Conservation (phyloP, 1,140 invertebrate species). For the Drosophila ficusphila region DNA sequence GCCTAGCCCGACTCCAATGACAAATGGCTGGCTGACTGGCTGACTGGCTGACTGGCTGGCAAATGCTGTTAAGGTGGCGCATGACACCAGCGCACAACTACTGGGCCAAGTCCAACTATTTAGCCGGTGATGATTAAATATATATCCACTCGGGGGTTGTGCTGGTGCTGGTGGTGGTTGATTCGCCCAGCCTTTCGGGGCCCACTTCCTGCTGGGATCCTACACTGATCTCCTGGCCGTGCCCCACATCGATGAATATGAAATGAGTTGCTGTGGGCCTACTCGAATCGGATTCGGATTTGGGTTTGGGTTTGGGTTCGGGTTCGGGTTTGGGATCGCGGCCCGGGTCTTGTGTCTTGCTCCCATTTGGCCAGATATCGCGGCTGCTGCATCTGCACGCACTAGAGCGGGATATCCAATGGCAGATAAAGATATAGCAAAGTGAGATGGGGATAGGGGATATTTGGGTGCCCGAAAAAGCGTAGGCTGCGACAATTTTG, state of each 20-base stretch:
- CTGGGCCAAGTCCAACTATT: slow-evolving; percentile 66
- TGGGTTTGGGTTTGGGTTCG: neutral
- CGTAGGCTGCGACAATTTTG: slow-evolving; percentile 78
- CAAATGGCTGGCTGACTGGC: slow-evolving; percentile 53
- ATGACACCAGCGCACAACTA: slow-evolving; percentile 67
- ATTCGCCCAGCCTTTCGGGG: neutral
- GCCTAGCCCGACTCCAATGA: slow-evolving; percentile 40
- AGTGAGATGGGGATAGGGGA: slow-evolving; percentile 34
- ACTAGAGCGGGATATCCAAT: slow-evolving; percentile 14
- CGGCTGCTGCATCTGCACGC: slow-evolving; percentile 62
- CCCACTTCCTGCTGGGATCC: slow-evolving; percentile 42
- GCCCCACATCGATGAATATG: slow-evolving; percentile 78
- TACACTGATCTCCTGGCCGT: slow-evolving; percentile 46
- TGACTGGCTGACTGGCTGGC: slow-evolving; percentile 58
- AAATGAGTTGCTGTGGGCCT: slow-evolving; percentile 70
- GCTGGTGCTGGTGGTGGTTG: slow-evolving; percentile 2
- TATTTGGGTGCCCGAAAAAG: slow-evolving; percentile 35
- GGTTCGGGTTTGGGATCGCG: neutral
- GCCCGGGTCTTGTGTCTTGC: slow-evolving; percentile 59
- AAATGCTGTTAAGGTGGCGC: slow-evolving; percentile 81
- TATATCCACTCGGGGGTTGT: slow-evolving; percentile 34
- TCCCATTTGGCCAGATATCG: slow-evolving; percentile 60
- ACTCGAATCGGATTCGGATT: slow-evolving; percentile 31
- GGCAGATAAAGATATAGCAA: neutral
- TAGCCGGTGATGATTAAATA: slow-evolving; percentile 53